Base-by-base conservation (phyloP, 2,888 invertebrate genomes). In the Marronus borbonicus region DNA sequence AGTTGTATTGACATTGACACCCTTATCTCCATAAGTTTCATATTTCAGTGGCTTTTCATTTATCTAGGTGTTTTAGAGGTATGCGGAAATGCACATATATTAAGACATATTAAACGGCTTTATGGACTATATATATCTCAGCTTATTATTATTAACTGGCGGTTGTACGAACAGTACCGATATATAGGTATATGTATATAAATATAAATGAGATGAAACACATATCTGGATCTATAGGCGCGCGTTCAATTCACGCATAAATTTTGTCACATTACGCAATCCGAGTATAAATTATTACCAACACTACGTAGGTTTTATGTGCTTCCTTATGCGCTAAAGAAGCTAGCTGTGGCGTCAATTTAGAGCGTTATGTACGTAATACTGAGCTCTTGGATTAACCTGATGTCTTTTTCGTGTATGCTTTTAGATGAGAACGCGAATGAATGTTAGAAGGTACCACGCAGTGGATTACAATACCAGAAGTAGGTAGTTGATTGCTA, bases 121-220 rank as follows among this genome's bases (percentile, higher is more conserved):
- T 17, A 52, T 52, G 7, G n/a, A 5, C 17, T 17, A 3, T 52
- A 52, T 7, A 52, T 52, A 17, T n/a, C 52, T 52, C 17, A 17
- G 52, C n/a, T 52, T 52, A 52, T 52, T 52, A 52, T 52, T 52
- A 52, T 52, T 52, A 52, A 52, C 52, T 52, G 52, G 4, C n/a
- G n/a, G n/a, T 3, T 52, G 52, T n/a, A 52, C n/a, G 17, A 17
- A 17, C 17, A 52, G 44, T 44, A 44, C 44, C 0, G 52, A 52
- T 52, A 17, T 52, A 52, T 17, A 5, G 52, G 52, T 52, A n/a
- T 52, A 17, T 52, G 17, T 52, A 17, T 52, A 52, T 52, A 52
- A 52, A 52, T 52, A 52, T 52, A 52, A 52, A 52, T 52, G 17
- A 17, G 52, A 52, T 52, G 52, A 17, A 52, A 52, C 52, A 17